Evolutionary conservation across 2,888 invertebrate genomes (phyloP).

Genomic region (Taenaris catops): DNA sequence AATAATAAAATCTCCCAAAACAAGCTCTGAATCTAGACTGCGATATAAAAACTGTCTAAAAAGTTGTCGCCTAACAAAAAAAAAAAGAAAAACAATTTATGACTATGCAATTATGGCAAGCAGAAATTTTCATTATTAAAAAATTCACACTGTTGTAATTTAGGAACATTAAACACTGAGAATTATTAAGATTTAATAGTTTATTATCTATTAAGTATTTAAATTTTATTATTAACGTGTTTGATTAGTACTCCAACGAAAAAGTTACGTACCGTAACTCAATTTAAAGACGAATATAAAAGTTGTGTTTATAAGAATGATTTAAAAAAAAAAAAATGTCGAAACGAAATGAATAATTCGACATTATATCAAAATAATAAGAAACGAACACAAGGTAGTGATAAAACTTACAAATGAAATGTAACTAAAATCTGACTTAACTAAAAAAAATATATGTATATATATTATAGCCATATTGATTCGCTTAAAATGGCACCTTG

Average conservation of each 20-base stretch:
- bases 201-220: constrained; percentile 56
- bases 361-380: constrained; percentile 35
- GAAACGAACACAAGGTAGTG: constrained; percentile 64
- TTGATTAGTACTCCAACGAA: constrained; percentile 32
- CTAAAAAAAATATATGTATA: constrained; percentile 46
- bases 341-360: constrained; percentile 34
- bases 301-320: too few species aligned
- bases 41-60: constrained; percentile 26
- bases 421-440: constrained; percentile 54
- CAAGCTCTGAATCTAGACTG: constrained; percentile 33
- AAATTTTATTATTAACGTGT: constrained; percentile 48
- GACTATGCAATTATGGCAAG: constrained; percentile 61
- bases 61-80: constrained; percentile 31
- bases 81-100: constrained; percentile 45
- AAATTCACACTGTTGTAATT: constrained; percentile 70
- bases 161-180: constrained; percentile 79
- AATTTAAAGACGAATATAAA: constrained; percentile 9
- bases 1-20: constrained; percentile 13
- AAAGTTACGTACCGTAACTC: constrained; percentile 11
- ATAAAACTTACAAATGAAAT: constrained; percentile 52
- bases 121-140: constrained; percentile 56
- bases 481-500: constrained; percentile 67
- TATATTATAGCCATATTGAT: constrained; percentile 65
- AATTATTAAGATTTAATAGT: constrained; percentile 67
- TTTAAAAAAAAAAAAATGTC: constrained; percentile 40